These are phyloP conservation scores for Lontra canadensis DNA, from an alignment of 2,113 vertebrate species.

Conservation along the genomic window DNA sequence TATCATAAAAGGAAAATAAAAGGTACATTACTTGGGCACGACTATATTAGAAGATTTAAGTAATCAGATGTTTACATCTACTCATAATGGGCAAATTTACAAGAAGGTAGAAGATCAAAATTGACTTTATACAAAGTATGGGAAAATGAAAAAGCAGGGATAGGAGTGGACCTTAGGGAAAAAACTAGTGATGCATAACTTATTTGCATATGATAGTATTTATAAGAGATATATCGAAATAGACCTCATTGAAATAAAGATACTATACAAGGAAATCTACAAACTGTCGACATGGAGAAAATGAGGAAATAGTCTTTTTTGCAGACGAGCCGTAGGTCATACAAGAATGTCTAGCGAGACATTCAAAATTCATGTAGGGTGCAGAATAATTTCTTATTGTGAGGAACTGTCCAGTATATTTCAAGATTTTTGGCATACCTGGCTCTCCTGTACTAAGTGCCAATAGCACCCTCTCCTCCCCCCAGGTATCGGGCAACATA, in stretches of 20 bases:
- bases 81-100: neutral
- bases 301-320: neutral
- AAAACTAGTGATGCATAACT: neutral
- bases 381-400: constrained; percentile 31
- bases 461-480: neutral
- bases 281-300: constrained; percentile 1
- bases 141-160: neutral
- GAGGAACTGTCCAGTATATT: neutral
- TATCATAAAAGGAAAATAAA: neutral
- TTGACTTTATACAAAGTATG: neutral
- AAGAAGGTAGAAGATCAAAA: constrained; percentile 27
- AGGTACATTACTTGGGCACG: neutral
- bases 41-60: neutral
- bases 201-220: neutral
- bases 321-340: constrained; percentile 54
- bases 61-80: neutral
- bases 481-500: neutral
- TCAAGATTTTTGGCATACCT: neutral
- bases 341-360: constrained; percentile 62
- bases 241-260: constrained; percentile 39
- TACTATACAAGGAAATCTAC: constrained; percentile 31
- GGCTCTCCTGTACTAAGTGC: constrained; percentile 23
- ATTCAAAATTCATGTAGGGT: constrained; percentile 64
- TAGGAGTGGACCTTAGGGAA: neutral
- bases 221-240: constrained; percentile 28